Conservation (phyloP, 1,140 invertebrate genomes). For the Dolichoris vasculosae region DNA sequence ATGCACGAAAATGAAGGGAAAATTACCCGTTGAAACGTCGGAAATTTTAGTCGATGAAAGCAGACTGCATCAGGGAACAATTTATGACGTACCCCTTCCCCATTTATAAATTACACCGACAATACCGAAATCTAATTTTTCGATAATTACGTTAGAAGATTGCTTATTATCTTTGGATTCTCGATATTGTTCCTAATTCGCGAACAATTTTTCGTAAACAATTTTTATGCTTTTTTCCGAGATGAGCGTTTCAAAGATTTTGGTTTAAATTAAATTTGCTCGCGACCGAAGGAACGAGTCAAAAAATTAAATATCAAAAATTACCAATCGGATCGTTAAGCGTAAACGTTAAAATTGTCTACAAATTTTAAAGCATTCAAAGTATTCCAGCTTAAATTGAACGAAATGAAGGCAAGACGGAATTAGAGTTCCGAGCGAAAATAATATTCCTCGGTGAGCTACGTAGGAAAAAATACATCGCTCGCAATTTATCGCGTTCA, state of each 20-base stretch:
- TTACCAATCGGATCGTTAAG: neutral
- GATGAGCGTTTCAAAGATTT: neutral
- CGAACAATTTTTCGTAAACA: neutral
- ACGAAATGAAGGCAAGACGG: neutral
- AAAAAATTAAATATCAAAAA: neutral
- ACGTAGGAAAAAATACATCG: neutral
- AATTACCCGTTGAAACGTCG: conserved; percentile 37
- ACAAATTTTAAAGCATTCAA: neutral
- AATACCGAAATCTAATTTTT: conserved; percentile 29
- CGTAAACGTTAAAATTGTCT: neutral
- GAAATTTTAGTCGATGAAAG: conserved; percentile 36
- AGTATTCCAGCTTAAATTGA: neutral
- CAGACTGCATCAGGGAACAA: neutral
- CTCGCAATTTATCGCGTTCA: neutral
- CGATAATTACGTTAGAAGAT: conserved; percentile 12
- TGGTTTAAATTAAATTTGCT: neutral
- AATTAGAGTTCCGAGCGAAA: neutral
- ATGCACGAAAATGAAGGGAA: conserved; percentile 14
- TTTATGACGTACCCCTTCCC: neutral
- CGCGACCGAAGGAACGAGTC: neutral
- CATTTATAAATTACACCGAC: neutral
- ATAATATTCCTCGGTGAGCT: neutral
- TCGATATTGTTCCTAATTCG: neutral
- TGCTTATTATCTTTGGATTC: neutral
- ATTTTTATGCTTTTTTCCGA: neutral